Base-by-base conservation (phyloP, 1,140 invertebrate species). In the Eriosoma lanigerum region DNA sequence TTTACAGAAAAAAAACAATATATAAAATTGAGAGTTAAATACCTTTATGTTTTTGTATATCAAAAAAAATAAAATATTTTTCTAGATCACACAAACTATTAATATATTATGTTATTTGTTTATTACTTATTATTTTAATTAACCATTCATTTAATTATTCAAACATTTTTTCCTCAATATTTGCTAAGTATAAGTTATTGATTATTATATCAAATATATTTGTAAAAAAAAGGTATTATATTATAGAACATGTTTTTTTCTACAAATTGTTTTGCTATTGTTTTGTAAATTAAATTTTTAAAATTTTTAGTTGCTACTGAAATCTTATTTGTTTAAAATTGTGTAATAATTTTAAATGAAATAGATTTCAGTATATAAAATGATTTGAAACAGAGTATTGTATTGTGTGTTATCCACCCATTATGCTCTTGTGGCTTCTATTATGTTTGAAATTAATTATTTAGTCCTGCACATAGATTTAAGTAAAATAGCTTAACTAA, bases 401-500 rank as follows among this genome's bases (percentile, higher is more conserved):
- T n/a, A n/a, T n/a, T n/a, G n/a, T 26, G 1, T 50, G 5, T 21
- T 70, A 29, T 29, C 26, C 9, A 38, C 13, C 24, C n/a, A 50
- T 38, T 38, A 19, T 3, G n/a, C 32, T 4, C n/a, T n/a, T n/a
- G n/a, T n/a, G n/a, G n/a, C n/a, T n/a, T n/a, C n/a, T n/a, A n/a
- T n/a, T 10, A 17, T 58, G 1, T 58, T 44, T 48, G 38, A 62
- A 78, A 60, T 12, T 62, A 24, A n/a, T n/a, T n/a, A 48, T 48
- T 60, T 46, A 78, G 10, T 62, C 19, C 13, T 48, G 44, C 38
- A n/a, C 24, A 1, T 78, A 62, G 17, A 15, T 12, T 26, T 48
- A 24, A 48, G 13, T 19, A 60, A 78, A 62, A 60, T 54, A 26
- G 75, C 38, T 78, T 48, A 32, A 78, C 44, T 78, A 78, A 78